Base-by-base conservation (phyloP, 1,140 invertebrate genomes). In the Colletes latitarsis region DNA sequence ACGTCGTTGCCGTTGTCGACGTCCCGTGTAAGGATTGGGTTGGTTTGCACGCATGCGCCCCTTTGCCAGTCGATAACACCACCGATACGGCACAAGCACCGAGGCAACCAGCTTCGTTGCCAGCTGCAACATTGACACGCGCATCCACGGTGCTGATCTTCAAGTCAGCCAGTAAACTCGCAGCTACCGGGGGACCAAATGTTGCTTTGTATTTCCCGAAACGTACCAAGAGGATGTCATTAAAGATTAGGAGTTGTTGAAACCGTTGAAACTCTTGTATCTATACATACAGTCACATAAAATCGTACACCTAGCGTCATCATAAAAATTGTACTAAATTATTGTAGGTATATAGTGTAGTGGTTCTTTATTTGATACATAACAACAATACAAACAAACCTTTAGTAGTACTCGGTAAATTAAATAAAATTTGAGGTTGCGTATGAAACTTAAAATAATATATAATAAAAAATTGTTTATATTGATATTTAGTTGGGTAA, bases 41-140 rank as follows among this genome's bases (percentile, higher is more conserved):
- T 77, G 80, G 58, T 66, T 43, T n/a, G 55, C 6, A 77, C 84
- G 84, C 84, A 85, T 71, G 84, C 84, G 84, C 82, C 39, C 41
- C 58, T 73, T 64, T n/a, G n/a, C 69, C 46, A 85, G 84, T 85
- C 84, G 84, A 85, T 85, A 85, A 84, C 83, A 85, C 77, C 77
- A 72, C 83, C 77, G 83, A 84, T 68, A 57, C 71, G 66, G 30
- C 71, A 57, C 46, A 39, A 66, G 62, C 80, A 75, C 70, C 70
- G 55, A 73, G 53, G 60, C 70, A 64, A 80, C 71, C 70, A 73
- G 74, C 46, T 63, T 46, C 77, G 83, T 85, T 76, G 69, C 68
- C 75, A 76, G 77, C 70, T 80, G 77, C 64, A 84, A 80, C 83
- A 81, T 69, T 72, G 74, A 77, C 77, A 74, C 82, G 70, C 78